Evolutionary conservation across 2,888 invertebrate genomes (phyloP).

Genomic region (Ganaspis brasiliensis): DNA sequence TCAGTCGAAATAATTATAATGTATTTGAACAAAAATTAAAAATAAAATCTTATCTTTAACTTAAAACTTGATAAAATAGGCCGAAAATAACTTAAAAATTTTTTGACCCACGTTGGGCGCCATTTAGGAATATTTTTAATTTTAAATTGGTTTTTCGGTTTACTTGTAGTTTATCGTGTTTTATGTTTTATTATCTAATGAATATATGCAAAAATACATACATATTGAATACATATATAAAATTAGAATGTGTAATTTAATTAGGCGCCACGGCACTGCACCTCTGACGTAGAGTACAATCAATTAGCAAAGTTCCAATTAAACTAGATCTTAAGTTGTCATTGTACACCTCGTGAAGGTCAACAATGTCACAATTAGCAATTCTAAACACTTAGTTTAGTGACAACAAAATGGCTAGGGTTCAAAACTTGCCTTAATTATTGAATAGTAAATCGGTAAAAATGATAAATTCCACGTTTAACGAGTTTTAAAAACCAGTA

Average conservation of each 20-base stretch:
- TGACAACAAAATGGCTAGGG: conserved; percentile 44
- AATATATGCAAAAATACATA: conserved; percentile 44
- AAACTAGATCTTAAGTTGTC: conserved; percentile 64
- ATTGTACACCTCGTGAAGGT: conserved; percentile 4
- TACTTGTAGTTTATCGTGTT: too few relatives aligned
- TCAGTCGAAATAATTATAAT: too few relatives aligned
- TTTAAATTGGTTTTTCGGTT: too few relatives aligned
- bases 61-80: too few relatives aligned
- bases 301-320: conserved; percentile 76
- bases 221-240: conserved; percentile 42
- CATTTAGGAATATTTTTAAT: too few relatives aligned
- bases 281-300: conserved; percentile 79
- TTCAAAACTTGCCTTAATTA: conserved; percentile 55
- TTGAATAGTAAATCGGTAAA: too few relatives aligned
- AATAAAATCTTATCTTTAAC: too few relatives aligned
- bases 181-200: too few relatives aligned
- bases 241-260: conserved; percentile 45
- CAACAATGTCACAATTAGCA: conserved; percentile 39
- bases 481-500: conserved; percentile 45
- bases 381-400: conserved; percentile 46
- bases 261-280: conserved; percentile 67
- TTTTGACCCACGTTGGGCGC: too few relatives aligned
- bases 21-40: too few relatives aligned
- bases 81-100: too few relatives aligned
- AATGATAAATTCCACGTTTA: too few relatives aligned